Evolutionary conservation across 2,797 vertebrate species (phyloP).

Genomic region (Eulemur mongoz): DNA sequence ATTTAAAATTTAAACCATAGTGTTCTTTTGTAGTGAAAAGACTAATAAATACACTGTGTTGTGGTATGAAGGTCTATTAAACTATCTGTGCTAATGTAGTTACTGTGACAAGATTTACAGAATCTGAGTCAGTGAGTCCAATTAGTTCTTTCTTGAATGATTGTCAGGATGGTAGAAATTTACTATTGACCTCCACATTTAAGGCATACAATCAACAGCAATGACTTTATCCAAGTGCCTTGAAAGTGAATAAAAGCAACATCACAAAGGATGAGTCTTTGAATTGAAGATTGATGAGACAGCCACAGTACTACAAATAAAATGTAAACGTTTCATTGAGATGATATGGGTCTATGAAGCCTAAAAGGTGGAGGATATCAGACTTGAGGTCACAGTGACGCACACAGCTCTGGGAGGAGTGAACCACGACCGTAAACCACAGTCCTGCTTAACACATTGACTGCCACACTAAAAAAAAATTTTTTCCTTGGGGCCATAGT

Average conservation of each 20-base stretch:
- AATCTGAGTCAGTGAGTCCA: conserved; percentile 3
- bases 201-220: conserved; percentile 16
- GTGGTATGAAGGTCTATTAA: not conserved
- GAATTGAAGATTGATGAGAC: conserved; percentile 54
- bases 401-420: not conserved
- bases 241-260: conserved; percentile 41
- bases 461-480: no score
- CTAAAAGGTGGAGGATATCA: not conserved
- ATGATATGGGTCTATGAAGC: not conserved
- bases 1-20: not conserved
- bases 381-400: not conserved
- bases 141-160: conserved; percentile 51
- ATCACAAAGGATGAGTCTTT: conserved; percentile 55
- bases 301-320: conserved; percentile 33
- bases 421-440: not conserved
- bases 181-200: conserved; percentile 61
- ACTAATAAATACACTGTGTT: not conserved
- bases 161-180: conserved; percentile 56
- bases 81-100: not conserved
- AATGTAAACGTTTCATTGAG: conserved; percentile 13
- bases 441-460: not conserved
- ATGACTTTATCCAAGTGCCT: conserved; percentile 55
- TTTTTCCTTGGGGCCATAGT: no score
- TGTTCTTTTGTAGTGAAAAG: not conserved
- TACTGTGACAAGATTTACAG: conserved; percentile 47